Evolutionary conservation across 2,797 vertebrate species (phyloP).

Genomic region (Amblyraja radiata): DNA sequence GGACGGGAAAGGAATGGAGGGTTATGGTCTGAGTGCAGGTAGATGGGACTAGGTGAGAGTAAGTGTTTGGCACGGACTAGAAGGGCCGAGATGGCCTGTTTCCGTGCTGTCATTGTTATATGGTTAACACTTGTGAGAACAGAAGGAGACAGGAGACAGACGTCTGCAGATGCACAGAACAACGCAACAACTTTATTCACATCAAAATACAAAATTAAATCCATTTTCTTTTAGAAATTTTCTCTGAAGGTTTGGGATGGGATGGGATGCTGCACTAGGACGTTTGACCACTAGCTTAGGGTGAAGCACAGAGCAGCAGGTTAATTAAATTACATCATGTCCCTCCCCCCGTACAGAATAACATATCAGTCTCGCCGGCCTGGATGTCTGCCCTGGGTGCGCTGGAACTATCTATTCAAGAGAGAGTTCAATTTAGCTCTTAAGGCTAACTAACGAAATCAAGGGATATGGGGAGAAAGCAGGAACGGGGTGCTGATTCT

Average conservation of each 20-base stretch:
- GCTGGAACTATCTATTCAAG: background rate
- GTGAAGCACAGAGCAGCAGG: background rate
- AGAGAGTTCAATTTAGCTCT: no score
- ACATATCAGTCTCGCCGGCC: background rate
- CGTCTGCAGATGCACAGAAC: conserved; percentile 71
- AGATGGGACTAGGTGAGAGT: no score
- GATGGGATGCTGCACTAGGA: background rate
- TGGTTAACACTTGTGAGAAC: no score
- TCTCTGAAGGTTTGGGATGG: conserved; percentile 24
- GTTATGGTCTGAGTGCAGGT: no score
- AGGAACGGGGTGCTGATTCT: no score
- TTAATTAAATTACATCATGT: background rate
- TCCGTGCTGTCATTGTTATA: no score
- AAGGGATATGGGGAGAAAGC: no score
- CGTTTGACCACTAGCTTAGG: background rate
- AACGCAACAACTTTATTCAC: conserved; percentile 88
- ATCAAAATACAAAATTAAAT: conserved; percentile 88
- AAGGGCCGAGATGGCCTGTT: no score
- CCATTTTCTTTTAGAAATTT: conserved; percentile 62
- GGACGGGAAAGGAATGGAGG: no score
- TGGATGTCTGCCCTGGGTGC: background rate
- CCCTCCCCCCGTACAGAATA: background rate
- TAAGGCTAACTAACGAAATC: no score
- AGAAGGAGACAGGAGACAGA: no score
- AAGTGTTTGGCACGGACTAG: no score